phyloP scores from a whole-genome alignment of 2,888 invertebrate genomes.

The Nysson spinosus region DNA sequence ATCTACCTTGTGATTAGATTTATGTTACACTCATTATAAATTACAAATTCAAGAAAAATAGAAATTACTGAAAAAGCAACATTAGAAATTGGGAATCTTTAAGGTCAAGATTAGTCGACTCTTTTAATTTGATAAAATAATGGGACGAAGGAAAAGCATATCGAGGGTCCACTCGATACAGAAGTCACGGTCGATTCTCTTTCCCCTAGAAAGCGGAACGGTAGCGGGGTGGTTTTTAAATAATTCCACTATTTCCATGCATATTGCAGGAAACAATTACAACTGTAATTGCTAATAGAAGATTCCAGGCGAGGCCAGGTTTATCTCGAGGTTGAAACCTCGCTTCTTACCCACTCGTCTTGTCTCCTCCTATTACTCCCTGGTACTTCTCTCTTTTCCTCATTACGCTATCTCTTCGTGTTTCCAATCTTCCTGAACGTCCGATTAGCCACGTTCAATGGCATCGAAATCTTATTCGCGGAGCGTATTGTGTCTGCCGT shows the following conservation, averaged over 20 bases:
- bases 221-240: slow-evolving; percentile 74
- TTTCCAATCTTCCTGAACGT: slow-evolving; percentile 48
- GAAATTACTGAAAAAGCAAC: no score
- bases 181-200: slow-evolving; percentile 32
- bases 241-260: slow-evolving; percentile 77
- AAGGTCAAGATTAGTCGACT: no score
- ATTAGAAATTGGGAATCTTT: no score
- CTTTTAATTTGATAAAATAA: no score
- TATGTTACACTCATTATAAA: no score
- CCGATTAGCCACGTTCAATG: slow-evolving; percentile 44
- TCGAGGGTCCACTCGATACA: slow-evolving; percentile 43
- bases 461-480: slow-evolving; percentile 13
- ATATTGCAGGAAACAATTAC: slow-evolving; percentile 78
- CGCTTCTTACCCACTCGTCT: slow-evolving; percentile 57
- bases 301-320: slow-evolving; percentile 76
- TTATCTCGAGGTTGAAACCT: slow-evolving; percentile 73
- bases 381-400: slow-evolving; percentile 8
- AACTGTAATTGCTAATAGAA: slow-evolving; percentile 78
- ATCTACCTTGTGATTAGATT: no score
- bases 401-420: slow-evolving; percentile 20
- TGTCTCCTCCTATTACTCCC: slow-evolving; percentile 23
- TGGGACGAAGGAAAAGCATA: slow-evolving; percentile 50
- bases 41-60: no score
- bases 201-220: slow-evolving; percentile 20
- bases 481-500: slow-evolving; percentile 18